Evolutionary conservation across 1,140 invertebrate genomes (phyloP).

Genomic region (Ceratina australensis): DNA sequence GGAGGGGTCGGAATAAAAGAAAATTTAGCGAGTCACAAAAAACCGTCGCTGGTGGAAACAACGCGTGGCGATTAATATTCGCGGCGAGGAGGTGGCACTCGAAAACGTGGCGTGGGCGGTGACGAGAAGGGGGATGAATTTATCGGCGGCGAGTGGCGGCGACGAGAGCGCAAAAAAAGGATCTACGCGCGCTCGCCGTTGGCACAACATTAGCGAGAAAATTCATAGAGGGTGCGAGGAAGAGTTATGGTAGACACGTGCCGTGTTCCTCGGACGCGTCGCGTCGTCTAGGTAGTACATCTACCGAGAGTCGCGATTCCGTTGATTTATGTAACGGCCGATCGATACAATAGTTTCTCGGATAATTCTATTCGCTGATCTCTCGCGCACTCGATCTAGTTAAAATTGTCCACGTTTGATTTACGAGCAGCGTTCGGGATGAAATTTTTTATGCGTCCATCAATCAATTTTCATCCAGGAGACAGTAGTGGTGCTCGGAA

Average conservation of each 20-base stretch:
- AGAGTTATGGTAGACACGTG: slow-evolving; percentile 52
- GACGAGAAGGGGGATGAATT: slow-evolving; percentile 31
- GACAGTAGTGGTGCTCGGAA: no score
- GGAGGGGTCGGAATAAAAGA: no score
- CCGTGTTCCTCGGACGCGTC: slow-evolving; percentile 17
- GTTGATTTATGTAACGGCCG: not conserved
- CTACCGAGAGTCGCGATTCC: not conserved
- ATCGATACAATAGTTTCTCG: no score
- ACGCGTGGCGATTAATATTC: slow-evolving; percentile 28
- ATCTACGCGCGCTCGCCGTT: slow-evolving; percentile 18
- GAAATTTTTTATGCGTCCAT: no score
- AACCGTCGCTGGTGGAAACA: not conserved
- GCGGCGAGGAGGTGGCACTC: no score
- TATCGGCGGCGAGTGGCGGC: slow-evolving; percentile 23
- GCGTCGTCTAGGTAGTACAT: slow-evolving; percentile 27
- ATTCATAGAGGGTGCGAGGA: slow-evolving; percentile 41
- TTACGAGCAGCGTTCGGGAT: no score
- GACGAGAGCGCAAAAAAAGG: not conserved
- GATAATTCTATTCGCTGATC: no score
- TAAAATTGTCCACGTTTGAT: no score
- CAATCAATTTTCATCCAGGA: no score
- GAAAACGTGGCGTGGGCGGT: not conserved
- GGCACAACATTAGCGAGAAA: slow-evolving; percentile 56
- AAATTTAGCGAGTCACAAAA: slow-evolving; percentile 14
- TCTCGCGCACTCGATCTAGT: no score